Evolutionary conservation across 2,113 vertebrate genomes (phyloP).

Genomic region (Pithys albifrons): DNA sequence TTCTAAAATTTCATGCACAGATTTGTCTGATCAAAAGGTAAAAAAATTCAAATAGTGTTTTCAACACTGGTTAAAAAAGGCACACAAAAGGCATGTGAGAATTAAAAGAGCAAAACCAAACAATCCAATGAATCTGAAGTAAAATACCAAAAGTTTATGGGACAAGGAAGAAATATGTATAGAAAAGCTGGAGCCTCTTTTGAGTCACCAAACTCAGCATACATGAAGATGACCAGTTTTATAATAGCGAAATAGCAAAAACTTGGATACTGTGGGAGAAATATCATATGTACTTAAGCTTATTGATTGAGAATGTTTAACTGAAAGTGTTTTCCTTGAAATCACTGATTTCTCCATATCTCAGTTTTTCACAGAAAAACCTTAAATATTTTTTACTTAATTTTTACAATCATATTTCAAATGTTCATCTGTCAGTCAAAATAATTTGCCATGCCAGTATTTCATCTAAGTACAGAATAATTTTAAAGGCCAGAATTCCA

Average conservation of each 20-base stretch:
- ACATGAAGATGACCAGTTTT: not conserved
- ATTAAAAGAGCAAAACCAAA: not conserved
- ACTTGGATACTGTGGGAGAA: not conserved
- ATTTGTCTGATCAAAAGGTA: not conserved
- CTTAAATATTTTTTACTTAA: not conserved
- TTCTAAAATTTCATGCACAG: not conserved
- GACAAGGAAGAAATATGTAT: not conserved
- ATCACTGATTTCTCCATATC: not conserved
- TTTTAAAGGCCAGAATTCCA: not conserved
- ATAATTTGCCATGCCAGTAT: not conserved
- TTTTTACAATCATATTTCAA: not conserved
- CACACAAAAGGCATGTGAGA: fast-evolving
- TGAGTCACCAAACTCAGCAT: not conserved
- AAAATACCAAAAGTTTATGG: not conserved
- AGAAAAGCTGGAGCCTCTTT: not conserved
- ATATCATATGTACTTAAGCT: not conserved
- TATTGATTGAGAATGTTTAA: not conserved
- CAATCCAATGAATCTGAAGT: not conserved
- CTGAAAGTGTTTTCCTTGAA: not conserved
- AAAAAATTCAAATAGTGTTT: not conserved
- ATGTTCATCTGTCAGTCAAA: not conserved
- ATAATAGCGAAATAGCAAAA: not conserved
- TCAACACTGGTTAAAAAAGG: not conserved
- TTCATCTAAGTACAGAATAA: not conserved
- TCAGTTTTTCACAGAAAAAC: not conserved